Percentiles rank a stretch among this genome's conserved stretches.
Evolutionary conservation across 2,888 invertebrate species (phyloP).

Genomic region (Cheilosia pagana): DNA sequence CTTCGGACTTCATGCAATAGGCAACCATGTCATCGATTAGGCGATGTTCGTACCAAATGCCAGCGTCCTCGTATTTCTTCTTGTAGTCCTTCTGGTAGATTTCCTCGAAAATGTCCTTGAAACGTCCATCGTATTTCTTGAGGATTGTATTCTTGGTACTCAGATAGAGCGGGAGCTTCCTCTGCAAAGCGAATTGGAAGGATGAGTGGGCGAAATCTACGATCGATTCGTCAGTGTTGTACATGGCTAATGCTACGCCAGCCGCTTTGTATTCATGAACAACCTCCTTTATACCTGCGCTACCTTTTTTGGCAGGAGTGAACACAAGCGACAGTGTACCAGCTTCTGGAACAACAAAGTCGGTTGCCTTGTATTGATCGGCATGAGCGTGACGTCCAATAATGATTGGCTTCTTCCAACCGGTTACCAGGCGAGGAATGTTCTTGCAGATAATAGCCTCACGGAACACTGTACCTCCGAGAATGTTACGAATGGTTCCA

Average conservation of each 20-base stretch:
- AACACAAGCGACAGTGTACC: constrained; percentile 95
- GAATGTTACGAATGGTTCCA: constrained; percentile 94
- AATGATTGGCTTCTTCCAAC: constrained; percentile 98
- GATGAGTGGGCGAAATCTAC: constrained; percentile 97
- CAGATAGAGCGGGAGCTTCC: constrained; percentile 94
- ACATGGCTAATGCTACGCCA: constrained; percentile 97
- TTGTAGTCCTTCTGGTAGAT: constrained; percentile 96
- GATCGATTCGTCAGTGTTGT: constrained; percentile 98
- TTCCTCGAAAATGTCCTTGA: constrained; percentile 98
- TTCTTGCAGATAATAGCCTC: constrained; percentile 96
- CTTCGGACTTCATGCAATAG: constrained; percentile 98
- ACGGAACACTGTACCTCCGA: constrained; percentile 90
- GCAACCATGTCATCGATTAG: constrained; percentile 99
- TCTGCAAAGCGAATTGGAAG: constrained; percentile 93
- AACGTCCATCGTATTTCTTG: constrained; percentile 97
- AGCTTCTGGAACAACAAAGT: constrained; percentile 96
- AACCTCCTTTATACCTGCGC: constrained; percentile 88
- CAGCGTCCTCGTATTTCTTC: constrained; percentile 90
- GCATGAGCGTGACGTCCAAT: constrained; percentile 99
- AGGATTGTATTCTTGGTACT: constrained; percentile 99
- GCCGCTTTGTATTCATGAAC: constrained; percentile 94
- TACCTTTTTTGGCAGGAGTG: constrained; percentile 86
- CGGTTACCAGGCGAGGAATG: constrained; percentile 96
- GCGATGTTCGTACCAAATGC: constrained; percentile 99
- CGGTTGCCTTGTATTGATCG: constrained; percentile 98